Conservation (phyloP, 2,113 vertebrate genomes). For the Monopterus albus region DNA sequence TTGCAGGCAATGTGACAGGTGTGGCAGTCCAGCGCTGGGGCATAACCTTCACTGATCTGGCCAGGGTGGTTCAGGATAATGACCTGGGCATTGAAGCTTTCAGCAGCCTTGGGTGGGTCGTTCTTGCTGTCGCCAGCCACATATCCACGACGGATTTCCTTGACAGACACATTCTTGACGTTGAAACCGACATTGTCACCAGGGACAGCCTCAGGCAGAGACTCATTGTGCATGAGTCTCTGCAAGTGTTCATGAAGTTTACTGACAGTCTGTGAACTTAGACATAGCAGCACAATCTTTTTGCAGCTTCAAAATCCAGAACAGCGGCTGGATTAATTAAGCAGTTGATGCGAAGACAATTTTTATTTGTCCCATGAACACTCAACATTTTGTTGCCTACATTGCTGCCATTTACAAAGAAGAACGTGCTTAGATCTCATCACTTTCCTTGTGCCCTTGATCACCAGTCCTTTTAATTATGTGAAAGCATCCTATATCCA, state of each 20-base stretch:
- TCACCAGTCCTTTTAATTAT: neutral
- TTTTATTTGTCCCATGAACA: neutral
- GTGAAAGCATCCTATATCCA: neutral
- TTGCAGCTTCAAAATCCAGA: constrained; percentile 14
- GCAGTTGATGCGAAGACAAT: constrained; percentile 15
- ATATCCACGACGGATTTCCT: constrained; percentile 85
- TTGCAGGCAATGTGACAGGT: constrained; percentile 87
- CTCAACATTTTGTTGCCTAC: constrained; percentile 13
- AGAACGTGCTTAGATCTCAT: constrained; percentile 13
- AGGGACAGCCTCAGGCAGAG: constrained; percentile 78
- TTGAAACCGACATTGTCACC: constrained; percentile 87
- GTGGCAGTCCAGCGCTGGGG: constrained; percentile 86
- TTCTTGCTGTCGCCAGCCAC: constrained; percentile 87
- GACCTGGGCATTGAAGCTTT: constrained; percentile 83
- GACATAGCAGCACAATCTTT: constrained; percentile 4
- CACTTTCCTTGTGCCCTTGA: constrained; percentile 8
- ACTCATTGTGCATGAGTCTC: constrained; percentile 88
- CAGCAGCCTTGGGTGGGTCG: constrained; percentile 82
- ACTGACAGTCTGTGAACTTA: constrained; percentile 35
- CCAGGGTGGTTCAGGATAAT: constrained; percentile 88
- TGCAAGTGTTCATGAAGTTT: constrained; percentile 18
- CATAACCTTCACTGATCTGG: constrained; percentile 82
- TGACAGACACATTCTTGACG: constrained; percentile 85
- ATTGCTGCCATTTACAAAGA: constrained; percentile 17
- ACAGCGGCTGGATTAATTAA: constrained; percentile 2